Percentiles rank a stretch among this genome's conserved stretches.
phyloP scores from a whole-genome alignment of 2,797 vertebrate species.

The Scolopax rusticola region DNA sequence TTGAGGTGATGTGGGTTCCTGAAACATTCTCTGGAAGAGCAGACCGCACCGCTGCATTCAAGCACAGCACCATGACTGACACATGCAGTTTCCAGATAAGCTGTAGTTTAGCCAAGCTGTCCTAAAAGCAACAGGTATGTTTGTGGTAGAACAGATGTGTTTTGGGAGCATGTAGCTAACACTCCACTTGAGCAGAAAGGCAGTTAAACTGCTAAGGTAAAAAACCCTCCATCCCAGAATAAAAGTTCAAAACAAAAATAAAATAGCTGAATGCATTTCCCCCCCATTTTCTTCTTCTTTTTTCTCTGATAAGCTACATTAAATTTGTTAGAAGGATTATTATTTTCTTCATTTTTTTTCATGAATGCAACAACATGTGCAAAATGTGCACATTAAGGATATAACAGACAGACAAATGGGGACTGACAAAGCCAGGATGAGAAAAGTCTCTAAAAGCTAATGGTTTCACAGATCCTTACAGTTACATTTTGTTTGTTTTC shows the following conservation, averaged over 20 bases:
- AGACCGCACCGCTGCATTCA: neutral
- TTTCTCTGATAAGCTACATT: neutral
- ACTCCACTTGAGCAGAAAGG: neutral
- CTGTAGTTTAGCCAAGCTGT: neutral
- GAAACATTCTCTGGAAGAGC: neutral
- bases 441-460: neutral
- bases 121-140: neutral
- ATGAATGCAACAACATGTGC: neutral
- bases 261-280: neutral
- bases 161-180: neutral
- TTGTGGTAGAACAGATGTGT: neutral
- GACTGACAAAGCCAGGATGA: neutral
- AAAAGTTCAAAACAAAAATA: neutral
- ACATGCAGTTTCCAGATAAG: neutral
- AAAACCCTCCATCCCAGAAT: rapidly evolving
- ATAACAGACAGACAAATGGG: neutral
- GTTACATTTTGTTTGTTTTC: neutral
- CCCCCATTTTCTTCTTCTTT: neutral
- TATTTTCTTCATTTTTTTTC: neutral
- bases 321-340: neutral
- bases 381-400: neutral
- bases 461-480: neutral
- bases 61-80: neutral
- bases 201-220: neutral
- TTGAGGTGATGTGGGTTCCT: neutral